Base-by-base conservation (phyloP, 2,888 invertebrate genomes). In the Cheilosia vernalis region DNA sequence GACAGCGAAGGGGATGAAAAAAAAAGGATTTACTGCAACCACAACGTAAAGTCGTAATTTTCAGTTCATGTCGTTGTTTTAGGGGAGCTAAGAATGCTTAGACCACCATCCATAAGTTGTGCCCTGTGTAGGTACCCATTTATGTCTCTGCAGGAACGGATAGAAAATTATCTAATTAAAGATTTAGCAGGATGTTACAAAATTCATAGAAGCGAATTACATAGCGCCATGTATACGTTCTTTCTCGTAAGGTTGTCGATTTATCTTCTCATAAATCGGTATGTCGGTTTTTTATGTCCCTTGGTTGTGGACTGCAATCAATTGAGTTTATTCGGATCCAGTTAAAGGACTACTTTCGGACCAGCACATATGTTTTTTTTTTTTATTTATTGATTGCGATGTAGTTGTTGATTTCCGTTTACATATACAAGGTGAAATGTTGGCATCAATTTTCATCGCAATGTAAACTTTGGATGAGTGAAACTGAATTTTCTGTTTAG, bases 21-120 rank as follows among this genome's bases (percentile, higher is more conserved):
- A 58, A 70, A 69, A 74, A 74, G 73, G 79, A 84, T 84, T 84
- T 74, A 84, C 83, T 69, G 51, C 55, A 55, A 53, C 70, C 72
- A 67, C 77, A 44, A 40, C 24, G 69, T 64, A 10, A 70, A 51
- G 70, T 70, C 70, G 69, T 76, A 82, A 51, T 76, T 76, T 70
- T 30, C 6, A 42, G 27, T 72, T 17, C 33, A 3, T 21, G 13
- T 33, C 42, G 21, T 37, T 37, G 37, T 37, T 2, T 37, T 13
- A 13, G 3, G 37, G 13, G 13, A 37, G 37, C 40, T 37, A 80
- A 80, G 47, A 10, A 56, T 51, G 58, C 27, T 51, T 40, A 78
- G 64, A 27, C 33, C 4, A 33, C 33, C n/a, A n/a, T 21, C 51
- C 63, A 15, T 60, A 30, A 30, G 30, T 9, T 30, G 30, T 30